Conservation (phyloP, 2,888 invertebrate genomes). For the Ophion costatus region DNA sequence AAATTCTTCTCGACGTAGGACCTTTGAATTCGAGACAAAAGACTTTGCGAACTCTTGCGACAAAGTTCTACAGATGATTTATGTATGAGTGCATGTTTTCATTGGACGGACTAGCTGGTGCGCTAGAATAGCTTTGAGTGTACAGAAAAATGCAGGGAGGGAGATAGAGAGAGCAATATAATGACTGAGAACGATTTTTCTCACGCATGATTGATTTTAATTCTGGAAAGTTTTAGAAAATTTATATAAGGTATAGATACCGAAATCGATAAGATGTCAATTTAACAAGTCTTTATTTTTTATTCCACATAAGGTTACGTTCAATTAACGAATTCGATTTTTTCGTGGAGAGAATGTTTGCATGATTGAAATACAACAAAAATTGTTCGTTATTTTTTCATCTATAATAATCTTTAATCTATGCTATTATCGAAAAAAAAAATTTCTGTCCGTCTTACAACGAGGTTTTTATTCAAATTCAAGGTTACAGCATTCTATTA, state of each 20-base stretch:
- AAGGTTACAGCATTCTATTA: too few relatives aligned
- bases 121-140: background rate
- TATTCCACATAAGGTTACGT: background rate
- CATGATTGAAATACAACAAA: too few relatives aligned
- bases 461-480: too few relatives aligned
- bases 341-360: background rate
- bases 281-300: too few relatives aligned
- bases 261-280: background rate
- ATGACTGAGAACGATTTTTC: background rate
- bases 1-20: constrained; percentile 49
- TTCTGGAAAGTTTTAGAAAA: background rate
- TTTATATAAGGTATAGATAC: background rate
- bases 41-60: constrained; percentile 37
- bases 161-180: background rate
- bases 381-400: too few relatives aligned
- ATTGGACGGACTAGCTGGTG: constrained; percentile 24
- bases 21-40: constrained; percentile 41
- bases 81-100: constrained; percentile 35
- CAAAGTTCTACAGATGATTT: constrained; percentile 29
- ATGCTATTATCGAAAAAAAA: too few relatives aligned
- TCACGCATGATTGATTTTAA: background rate
- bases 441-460: too few relatives aligned
- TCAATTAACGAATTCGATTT: background rate
- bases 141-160: background rate
- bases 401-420: too few relatives aligned